A percentile compares a stretch with the other conserved stretches of the same genome.
Conservation (phyloP, 2,113 vertebrate genomes). For the Chroicocephalus ridibundus region DNA sequence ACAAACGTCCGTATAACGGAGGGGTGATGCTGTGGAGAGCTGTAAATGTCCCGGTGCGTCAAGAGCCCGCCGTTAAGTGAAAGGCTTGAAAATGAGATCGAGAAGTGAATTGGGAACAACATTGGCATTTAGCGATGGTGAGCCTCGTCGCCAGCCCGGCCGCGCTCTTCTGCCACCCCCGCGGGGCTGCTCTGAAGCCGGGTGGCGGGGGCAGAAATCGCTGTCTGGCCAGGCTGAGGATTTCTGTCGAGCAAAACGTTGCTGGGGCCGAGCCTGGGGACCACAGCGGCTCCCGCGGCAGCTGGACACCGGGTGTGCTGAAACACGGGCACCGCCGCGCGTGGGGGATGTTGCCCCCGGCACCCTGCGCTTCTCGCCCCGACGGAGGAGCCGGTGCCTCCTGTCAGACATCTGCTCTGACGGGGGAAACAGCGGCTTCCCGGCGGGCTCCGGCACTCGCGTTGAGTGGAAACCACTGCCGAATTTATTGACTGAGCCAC, state of each 20-base stretch:
- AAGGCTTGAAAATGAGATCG: not conserved
- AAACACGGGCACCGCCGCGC: not conserved
- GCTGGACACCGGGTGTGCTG: not conserved
- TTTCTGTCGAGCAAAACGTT: not conserved
- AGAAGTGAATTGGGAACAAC: not conserved
- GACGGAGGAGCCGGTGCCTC: not conserved
- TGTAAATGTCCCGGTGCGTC: not conserved
- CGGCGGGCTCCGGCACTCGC: fast-evolving
- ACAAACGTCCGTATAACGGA: not conserved
- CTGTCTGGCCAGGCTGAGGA: fast-evolving
- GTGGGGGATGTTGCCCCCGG: not conserved
- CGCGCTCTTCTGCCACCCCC: fast-evolving
- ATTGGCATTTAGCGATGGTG: fast-evolving
- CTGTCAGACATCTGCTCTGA: not conserved
- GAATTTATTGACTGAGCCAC: fast-evolving
- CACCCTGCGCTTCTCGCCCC: not conserved
- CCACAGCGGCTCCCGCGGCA: fast-evolving
- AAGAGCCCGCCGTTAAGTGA: not conserved
- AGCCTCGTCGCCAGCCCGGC: not conserved
- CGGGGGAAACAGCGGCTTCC: not conserved
- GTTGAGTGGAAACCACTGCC: fast-evolving
- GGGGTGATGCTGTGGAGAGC: not conserved
- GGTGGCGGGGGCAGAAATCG: not conserved
- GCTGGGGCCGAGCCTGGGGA: not conserved
- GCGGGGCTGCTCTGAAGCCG: not conserved